phyloP scores from a whole-genome alignment of 2,113 vertebrate species.

The Nanorana parkeri region DNA sequence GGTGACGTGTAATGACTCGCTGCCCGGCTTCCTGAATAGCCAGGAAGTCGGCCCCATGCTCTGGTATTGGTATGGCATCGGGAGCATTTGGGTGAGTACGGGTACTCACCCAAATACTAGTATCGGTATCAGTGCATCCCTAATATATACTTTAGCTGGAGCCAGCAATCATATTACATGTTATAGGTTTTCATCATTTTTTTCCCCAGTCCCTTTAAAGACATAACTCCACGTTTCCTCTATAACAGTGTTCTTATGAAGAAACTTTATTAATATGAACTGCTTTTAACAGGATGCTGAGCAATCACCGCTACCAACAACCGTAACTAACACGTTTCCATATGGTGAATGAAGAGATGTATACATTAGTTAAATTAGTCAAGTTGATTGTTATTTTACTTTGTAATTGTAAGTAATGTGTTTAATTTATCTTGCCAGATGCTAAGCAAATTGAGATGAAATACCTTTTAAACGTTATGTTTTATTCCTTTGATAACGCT shows the following conservation, averaged over 20 bases:
- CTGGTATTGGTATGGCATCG: too few relatives aligned
- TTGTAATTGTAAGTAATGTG: slow-evolving; percentile 37
- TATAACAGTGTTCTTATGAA: too few relatives aligned
- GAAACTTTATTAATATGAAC: not conserved
- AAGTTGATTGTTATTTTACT: slow-evolving; percentile 24
- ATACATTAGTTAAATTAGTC: slow-evolving; percentile 31
- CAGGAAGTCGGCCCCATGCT: too few relatives aligned
- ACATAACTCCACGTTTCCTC: not conserved
- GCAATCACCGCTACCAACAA: not conserved
- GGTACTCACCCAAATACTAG: too few relatives aligned
- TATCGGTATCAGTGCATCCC: too few relatives aligned
- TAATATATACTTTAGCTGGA: too few relatives aligned
- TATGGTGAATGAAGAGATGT: slow-evolving; percentile 31
- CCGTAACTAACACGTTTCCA: slow-evolving; percentile 14
- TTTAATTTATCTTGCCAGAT: slow-evolving; percentile 50
- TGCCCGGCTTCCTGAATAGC: too few relatives aligned
- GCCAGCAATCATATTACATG: too few relatives aligned
- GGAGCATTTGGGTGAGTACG: too few relatives aligned
- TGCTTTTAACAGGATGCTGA: not conserved
- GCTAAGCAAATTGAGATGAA: slow-evolving; percentile 49
- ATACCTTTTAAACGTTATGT: slow-evolving; percentile 42
- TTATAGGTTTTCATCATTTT: too few relatives aligned
- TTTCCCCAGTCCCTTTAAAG: not conserved
- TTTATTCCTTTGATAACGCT: slow-evolving; percentile 16
- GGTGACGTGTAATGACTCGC: too few relatives aligned